phyloP scores from a whole-genome alignment of 2,888 invertebrate species.

The Archips xylosteana region DNA sequence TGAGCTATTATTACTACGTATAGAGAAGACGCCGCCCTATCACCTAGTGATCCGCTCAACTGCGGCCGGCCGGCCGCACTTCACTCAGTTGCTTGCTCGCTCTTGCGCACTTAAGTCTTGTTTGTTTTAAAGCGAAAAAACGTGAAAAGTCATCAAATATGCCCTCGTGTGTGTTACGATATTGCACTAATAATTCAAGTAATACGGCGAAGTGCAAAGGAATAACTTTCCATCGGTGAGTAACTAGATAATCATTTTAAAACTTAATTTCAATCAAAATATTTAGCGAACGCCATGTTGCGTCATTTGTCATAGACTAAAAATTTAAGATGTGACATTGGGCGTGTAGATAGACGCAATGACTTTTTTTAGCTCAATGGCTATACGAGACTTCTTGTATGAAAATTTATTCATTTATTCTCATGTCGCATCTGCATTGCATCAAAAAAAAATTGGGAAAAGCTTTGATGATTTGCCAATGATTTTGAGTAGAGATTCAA shows the following conservation, averaged over 20 bases:
- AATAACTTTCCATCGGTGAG: constrained; percentile 33
- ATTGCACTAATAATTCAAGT: constrained; percentile 30
- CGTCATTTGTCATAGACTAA: neutral
- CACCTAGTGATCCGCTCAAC: neutral
- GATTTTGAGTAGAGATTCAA: too few species aligned
- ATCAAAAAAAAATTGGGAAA: too few species aligned
- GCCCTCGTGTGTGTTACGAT: constrained; percentile 25
- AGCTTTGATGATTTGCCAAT: too few species aligned
- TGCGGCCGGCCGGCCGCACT: neutral
- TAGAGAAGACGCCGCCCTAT: neutral
- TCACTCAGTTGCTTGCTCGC: neutral
- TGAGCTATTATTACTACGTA: neutral
- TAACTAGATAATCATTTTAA: neutral
- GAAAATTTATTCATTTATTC: too few species aligned
- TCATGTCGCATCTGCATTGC: too few species aligned
- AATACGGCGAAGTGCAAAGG: constrained; percentile 34
- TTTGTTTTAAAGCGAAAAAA: neutral
- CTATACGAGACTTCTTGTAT: too few species aligned
- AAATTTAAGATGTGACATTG: constrained; percentile 17
- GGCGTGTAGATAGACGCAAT: neutral
- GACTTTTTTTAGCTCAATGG: too few species aligned
- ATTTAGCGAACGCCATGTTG: neutral
- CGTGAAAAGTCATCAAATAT: neutral
- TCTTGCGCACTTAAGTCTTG: neutral
- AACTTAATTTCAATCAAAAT: neutral